These are phyloP conservation scores for Sphyrna mokarran DNA, from an alignment of 2,113 vertebrate genomes.

Conservation along the genomic window DNA sequence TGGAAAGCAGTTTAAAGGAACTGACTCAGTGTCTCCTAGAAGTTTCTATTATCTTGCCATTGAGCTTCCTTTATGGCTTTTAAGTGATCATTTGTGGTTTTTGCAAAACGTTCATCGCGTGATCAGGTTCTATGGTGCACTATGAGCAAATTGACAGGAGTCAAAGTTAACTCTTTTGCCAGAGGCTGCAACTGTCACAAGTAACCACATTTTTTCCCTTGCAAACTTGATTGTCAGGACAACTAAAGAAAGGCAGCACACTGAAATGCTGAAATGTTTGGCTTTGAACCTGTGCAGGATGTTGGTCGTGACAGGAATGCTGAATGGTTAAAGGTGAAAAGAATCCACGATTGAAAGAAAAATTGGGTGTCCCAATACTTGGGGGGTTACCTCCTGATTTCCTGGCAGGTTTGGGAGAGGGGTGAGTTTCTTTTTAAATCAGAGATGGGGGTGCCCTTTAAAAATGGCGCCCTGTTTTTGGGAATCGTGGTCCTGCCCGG, in stretches of 20 bases:
- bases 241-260: background rate
- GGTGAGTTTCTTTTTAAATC: no score
- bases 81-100: background rate
- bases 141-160: background rate
- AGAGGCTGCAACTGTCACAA: background rate
- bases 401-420: no score
- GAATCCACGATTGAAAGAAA: background rate
- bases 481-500: no score
- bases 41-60: background rate
- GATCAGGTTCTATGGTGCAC: background rate
- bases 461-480: no score
- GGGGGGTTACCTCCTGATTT: no score
- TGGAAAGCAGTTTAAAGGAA: background rate
- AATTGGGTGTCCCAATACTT: no score
- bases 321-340: background rate
- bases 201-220: conserved; percentile 4
- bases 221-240: background rate
- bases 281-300: background rate
- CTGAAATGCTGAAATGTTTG: background rate
- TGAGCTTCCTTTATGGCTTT: background rate
- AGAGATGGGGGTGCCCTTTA: no score
- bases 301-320: background rate
- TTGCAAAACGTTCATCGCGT: background rate
- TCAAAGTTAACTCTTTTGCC: background rate
- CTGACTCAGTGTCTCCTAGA: background rate